These are phyloP conservation scores for Hydriomena furcata DNA, from an alignment of 2,888 invertebrate genomes.

Conservation along the genomic window DNA sequence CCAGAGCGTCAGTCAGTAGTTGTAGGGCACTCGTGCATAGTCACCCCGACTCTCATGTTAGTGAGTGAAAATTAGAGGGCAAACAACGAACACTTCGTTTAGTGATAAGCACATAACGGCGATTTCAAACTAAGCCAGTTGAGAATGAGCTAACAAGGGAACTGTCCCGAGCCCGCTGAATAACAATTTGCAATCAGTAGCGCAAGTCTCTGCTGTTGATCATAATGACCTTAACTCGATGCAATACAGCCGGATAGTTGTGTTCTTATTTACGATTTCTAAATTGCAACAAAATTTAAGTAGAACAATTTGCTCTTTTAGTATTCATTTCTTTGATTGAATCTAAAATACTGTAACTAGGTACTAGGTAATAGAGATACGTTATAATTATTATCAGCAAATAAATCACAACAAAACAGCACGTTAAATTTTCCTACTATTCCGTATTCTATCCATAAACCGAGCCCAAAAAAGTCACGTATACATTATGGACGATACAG, in stretches of 20 bases:
- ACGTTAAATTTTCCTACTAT: slow-evolving; percentile 1
- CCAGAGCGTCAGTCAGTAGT: slow-evolving; percentile 44
- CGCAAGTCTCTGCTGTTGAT: slow-evolving; percentile 8
- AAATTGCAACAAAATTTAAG: no score
- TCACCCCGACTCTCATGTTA: slow-evolving; percentile 48
- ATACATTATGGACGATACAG: slow-evolving; percentile 22
- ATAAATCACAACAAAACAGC: slow-evolving; percentile 2
- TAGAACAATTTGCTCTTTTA: no score
- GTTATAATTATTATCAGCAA: not conserved
- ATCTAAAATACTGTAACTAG: no score
- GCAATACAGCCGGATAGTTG: not conserved
- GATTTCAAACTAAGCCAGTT: slow-evolving; percentile 36
- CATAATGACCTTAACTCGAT: slow-evolving; percentile 8
- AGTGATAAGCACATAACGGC: slow-evolving; percentile 49
- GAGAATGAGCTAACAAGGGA: slow-evolving; percentile 59
- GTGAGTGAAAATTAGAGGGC: slow-evolving; percentile 63
- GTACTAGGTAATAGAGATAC: no score
- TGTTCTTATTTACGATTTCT: not conserved
- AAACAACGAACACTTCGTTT: slow-evolving; percentile 59
- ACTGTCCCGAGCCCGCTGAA: slow-evolving; percentile 48
- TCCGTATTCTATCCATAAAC: slow-evolving; percentile 7
- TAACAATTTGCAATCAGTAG: slow-evolving; percentile 43
- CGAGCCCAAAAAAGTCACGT: slow-evolving; percentile 30
- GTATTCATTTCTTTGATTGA: no score
- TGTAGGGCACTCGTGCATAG: slow-evolving; percentile 38